These are phyloP conservation scores for Lutjanus campechanus DNA, from an alignment of 2,797 vertebrate genomes.

Conservation along the genomic window DNA sequence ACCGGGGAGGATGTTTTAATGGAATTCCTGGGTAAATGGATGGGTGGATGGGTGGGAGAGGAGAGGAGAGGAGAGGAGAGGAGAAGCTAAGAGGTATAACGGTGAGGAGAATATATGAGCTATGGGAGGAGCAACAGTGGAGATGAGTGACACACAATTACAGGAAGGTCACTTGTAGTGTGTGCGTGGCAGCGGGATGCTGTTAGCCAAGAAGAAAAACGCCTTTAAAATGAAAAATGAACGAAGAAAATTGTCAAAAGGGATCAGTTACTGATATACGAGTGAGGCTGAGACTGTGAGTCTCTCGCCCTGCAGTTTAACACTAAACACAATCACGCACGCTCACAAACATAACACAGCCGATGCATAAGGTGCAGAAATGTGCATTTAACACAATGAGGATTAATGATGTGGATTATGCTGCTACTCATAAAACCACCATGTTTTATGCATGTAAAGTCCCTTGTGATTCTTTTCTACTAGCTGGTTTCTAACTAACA, in stretches of 20 bases:
- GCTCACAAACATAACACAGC: neutral
- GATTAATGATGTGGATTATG: neutral
- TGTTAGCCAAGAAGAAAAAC: neutral
- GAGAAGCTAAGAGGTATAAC: neutral
- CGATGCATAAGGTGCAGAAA: neutral
- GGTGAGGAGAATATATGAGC: neutral
- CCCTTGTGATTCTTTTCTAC: neutral
- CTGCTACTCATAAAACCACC: neutral
- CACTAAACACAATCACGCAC: neutral
- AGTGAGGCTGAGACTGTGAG: neutral
- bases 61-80: neutral
- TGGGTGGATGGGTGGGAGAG: neutral
- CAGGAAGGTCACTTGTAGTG: neutral
- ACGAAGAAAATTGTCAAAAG: neutral
- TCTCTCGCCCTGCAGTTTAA: neutral
- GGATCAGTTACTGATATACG: neutral
- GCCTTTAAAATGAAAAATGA: slow-evolving; percentile 32
- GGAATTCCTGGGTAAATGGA: neutral
- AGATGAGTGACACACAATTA: neutral
- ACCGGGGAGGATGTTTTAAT: neutral
- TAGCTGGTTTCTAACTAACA: neutral
- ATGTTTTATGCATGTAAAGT: neutral
- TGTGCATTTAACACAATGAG: neutral
- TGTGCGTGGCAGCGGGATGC: neutral
- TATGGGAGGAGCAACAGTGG: neutral